Percentiles rank a stretch among this genome's conserved stretches.
Conservation (phyloP, 2,888 invertebrate species). For the Diarsia mendica region DNA sequence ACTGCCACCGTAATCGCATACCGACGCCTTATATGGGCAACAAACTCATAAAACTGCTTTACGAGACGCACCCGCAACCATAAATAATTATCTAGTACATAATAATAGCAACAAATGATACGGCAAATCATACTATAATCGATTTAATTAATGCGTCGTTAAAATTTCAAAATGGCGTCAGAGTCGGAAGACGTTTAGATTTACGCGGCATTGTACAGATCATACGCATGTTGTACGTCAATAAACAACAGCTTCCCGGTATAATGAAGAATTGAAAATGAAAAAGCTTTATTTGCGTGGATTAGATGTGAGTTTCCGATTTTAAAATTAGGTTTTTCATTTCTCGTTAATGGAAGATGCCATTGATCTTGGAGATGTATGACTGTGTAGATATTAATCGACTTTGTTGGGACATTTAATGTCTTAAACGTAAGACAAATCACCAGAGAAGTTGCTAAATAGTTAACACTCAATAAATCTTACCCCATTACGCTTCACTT, state of each 20-base stretch:
- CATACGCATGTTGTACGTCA: slow-evolving; percentile 50
- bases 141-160: slow-evolving; percentile 49
- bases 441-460: slow-evolving; percentile 25
- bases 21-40: slow-evolving; percentile 50
- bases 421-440: slow-evolving; percentile 17
- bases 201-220: slow-evolving; percentile 50
- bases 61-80: slow-evolving; percentile 46
- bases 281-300: slow-evolving; percentile 51
- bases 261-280: slow-evolving; percentile 46
- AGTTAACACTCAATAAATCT: slow-evolving; percentile 50
- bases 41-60: slow-evolving; percentile 54
- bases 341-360: slow-evolving; percentile 21
- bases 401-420: slow-evolving; percentile 3
- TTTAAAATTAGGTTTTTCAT: slow-evolving; percentile 29
- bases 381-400: slow-evolving; percentile 7
- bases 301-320: slow-evolving; percentile 39
- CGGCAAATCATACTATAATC: slow-evolving; percentile 44
- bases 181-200: slow-evolving; percentile 33
- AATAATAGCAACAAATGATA: slow-evolving; percentile 58
- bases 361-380: slow-evolving; percentile 46
- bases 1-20: slow-evolving; percentile 49
- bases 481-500: slow-evolving; percentile 25
- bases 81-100: slow-evolving; percentile 61
- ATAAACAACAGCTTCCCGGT: slow-evolving; percentile 56
- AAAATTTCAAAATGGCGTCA: slow-evolving; percentile 57